Conservation (phyloP, 37 sponge, comb jelly and placozoan genomes). For the Chondrosia reniformis region DNA sequence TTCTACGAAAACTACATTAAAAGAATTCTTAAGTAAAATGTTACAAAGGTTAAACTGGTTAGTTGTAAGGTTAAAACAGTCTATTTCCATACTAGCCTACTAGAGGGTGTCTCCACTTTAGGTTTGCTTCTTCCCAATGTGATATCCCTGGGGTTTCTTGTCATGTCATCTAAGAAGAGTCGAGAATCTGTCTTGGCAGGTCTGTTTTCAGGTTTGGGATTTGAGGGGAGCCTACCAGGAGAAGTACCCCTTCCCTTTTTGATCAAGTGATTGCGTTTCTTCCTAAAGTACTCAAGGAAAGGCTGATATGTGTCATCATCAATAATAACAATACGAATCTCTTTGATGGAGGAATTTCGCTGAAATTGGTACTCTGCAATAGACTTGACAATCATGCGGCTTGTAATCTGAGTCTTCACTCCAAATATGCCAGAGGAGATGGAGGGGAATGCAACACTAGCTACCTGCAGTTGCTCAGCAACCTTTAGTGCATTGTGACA, state of each 20-base stretch:
- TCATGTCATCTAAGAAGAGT: too few species aligned
- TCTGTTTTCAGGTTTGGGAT: too few species aligned
- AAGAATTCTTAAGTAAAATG: too few species aligned
- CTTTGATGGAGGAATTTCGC: neutral
- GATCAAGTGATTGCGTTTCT: neutral
- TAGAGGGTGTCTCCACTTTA: too few species aligned
- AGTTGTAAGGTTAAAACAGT: too few species aligned
- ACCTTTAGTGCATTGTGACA: neutral
- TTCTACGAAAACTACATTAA: too few species aligned
- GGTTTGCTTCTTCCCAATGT: too few species aligned
- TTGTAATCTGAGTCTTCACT: neutral
- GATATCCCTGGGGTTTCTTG: too few species aligned
- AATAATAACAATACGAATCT: neutral
- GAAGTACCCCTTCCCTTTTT: slow-evolving; percentile 13
- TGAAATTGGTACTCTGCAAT: neutral
- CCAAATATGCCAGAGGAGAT: neutral
- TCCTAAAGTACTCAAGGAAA: slow-evolving; percentile 1
- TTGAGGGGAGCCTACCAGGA: neutral
- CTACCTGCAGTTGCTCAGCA: neutral
- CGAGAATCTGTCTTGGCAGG: too few species aligned
- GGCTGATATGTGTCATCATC: neutral
- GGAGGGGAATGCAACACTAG: neutral
- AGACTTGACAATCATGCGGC: neutral
- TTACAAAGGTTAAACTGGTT: too few species aligned
- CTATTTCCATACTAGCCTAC: too few species aligned